phyloP scores from a whole-genome alignment of 2,888 invertebrate species.

The Xestia xanthographa region DNA sequence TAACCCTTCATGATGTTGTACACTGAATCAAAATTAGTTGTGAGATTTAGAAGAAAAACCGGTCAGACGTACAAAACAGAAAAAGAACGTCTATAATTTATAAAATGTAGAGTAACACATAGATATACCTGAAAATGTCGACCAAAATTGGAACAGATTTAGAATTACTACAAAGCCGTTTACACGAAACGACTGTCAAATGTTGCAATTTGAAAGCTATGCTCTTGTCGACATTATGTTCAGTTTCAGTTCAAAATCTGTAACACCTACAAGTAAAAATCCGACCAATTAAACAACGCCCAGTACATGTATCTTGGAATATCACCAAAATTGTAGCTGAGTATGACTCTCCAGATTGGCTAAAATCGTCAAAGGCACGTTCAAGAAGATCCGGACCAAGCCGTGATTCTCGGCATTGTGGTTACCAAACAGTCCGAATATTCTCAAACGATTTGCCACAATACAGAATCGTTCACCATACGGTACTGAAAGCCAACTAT shows the following conservation, averaged over 20 bases:
- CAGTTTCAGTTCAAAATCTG: neutral
- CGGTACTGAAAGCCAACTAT: slow-evolving; percentile 14
- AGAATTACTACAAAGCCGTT: neutral
- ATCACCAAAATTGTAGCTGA: slow-evolving; percentile 30
- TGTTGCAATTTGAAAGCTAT: neutral
- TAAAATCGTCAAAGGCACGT: slow-evolving; percentile 43
- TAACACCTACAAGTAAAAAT: neutral
- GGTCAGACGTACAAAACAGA: neutral
- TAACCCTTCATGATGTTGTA: too few relatives aligned
- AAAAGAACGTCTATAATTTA: neutral
- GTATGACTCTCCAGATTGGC: slow-evolving; percentile 32
- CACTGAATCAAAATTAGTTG: too few relatives aligned
- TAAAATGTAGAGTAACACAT: neutral
- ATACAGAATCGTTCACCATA: slow-evolving; percentile 26
- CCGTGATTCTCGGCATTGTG: slow-evolving; percentile 28
- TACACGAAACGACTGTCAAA: neutral
- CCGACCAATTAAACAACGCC: neutral
- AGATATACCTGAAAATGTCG: neutral
- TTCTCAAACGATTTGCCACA: slow-evolving; percentile 36
- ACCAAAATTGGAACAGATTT: neutral
- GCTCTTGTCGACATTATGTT: neutral
- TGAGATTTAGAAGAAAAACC: too few relatives aligned
- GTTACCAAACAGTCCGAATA: slow-evolving; percentile 17
- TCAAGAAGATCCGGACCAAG: slow-evolving; percentile 29
- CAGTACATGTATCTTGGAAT: slow-evolving; percentile 21